A percentile compares a stretch with the other conserved stretches of the same genome.
Conservation (phyloP, 2,113 vertebrate genomes). For the Apodemus sylvaticus region DNA sequence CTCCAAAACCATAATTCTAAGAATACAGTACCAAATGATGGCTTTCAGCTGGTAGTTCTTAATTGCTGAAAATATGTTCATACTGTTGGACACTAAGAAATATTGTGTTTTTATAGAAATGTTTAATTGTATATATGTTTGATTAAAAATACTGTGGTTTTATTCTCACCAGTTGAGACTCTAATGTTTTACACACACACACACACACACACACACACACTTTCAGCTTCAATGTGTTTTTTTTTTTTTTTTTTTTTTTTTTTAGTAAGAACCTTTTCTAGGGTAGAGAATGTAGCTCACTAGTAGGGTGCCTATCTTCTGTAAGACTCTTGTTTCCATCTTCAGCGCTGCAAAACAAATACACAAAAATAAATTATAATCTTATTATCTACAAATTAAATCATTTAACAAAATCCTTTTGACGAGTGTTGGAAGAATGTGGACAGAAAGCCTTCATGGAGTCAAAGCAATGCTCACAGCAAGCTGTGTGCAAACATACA, state of each 20-base stretch:
- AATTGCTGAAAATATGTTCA: background rate
- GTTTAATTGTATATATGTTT: slow-evolving; percentile 3
- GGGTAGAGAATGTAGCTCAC: background rate
- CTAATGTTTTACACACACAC: background rate
- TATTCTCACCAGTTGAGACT: background rate
- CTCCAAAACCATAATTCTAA: slow-evolving; percentile 33
- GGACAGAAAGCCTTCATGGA: background rate
- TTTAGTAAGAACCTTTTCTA: background rate
- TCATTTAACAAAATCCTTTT: background rate
- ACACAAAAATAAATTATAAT: background rate
- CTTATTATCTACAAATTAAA: background rate
- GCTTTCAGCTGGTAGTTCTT: slow-evolving; percentile 15
- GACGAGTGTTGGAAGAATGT: background rate
- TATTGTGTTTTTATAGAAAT: background rate
- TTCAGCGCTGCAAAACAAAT: background rate
- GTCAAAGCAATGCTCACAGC: background rate
- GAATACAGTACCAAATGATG: background rate
- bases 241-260: background rate
- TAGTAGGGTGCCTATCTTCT: background rate
- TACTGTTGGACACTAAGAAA: background rate
- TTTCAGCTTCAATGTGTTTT: background rate
- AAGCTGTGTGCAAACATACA: background rate
- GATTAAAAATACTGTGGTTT: background rate
- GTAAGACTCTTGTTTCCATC: background rate
- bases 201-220: background rate